Evolutionary conservation across 1,140 invertebrate genomes (phyloP), one percentile per base, ranked within the genome.

Genomic region (Drosophila yakuba): DNA sequence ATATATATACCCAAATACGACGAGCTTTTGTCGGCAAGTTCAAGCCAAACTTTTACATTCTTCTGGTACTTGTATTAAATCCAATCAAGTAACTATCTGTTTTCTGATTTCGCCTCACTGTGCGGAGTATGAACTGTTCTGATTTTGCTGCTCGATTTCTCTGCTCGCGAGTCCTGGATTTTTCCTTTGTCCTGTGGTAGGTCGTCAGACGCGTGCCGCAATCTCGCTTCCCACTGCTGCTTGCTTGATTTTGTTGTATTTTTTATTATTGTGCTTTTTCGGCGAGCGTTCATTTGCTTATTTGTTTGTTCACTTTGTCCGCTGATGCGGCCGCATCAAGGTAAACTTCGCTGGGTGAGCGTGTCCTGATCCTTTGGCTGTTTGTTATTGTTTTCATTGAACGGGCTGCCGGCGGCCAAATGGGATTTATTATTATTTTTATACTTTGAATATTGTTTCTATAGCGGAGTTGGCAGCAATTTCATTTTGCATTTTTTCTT

Each of bases 351-450:
- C 38, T 38, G 1, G 25, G n/a, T 8, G 23, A 63, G 52, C 59
- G 59, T 71, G 67, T 69, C 60, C 60, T 66, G 52, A 75, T 75
- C 54, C 72, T 51, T 52, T 50, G 58, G 58, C 45, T 86, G 43
- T 51, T 63, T 83, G 74, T 72, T 84, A 69, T 81, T 90, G 84
- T 89, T 89, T 86, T 90, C 56, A 52, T 89, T 84, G 74, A 47
- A 63, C 80, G 41, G 57, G 88, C 77, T 67, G 85, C 73, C 66
- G 63, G 80, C 84, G 59, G 68, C 36, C 68, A 74, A 89, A 89
- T 79, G 84, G 80, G 84, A 90, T 89, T 89, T 89, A 84, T 89
- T 88, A 89, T 89, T 89, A 89, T 89, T 86, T 74, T 67, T 84
- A 68, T 89, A 80, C 80, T 78, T 88, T 84, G 80, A 89, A 88